Conservation (phyloP, 2,888 invertebrate genomes). For the Lagria hirta region DNA sequence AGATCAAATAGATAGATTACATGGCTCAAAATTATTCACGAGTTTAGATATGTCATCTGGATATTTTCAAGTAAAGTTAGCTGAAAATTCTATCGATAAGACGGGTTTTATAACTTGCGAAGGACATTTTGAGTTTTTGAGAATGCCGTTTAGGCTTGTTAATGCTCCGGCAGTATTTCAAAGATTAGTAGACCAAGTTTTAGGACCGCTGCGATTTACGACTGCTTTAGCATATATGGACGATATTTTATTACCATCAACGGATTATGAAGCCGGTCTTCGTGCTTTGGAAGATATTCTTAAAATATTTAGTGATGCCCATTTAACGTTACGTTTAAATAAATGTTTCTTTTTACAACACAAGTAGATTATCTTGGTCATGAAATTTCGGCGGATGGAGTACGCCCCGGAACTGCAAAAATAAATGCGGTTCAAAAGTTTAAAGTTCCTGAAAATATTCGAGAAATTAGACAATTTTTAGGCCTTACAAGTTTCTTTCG, state of each 20-base stretch:
- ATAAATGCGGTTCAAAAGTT: slow-evolving; percentile 4
- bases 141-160: slow-evolving; percentile 33
- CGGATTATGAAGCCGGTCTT: slow-evolving; percentile 14
- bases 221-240: slow-evolving; percentile 27
- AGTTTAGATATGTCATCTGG: slow-evolving; percentile 29
- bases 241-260: slow-evolving; percentile 25
- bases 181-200: slow-evolving; percentile 15
- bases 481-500: not conserved
- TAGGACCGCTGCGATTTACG: slow-evolving; percentile 10
- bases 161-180: slow-evolving; percentile 29
- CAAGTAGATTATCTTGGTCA: slow-evolving; percentile 8
- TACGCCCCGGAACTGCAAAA: slow-evolving; percentile 2
- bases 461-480: slow-evolving; percentile 1
- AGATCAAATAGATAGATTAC: slow-evolving; percentile 31
- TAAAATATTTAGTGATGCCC: not conserved
- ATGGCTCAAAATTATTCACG: slow-evolving; percentile 28
- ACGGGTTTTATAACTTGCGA: no score
- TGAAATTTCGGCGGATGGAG: slow-evolving; percentile 13
- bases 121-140: slow-evolving; percentile 30
- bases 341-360: slow-evolving; percentile 16
- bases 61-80: slow-evolving; percentile 29
- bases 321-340: slow-evolving; percentile 1
- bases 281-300: slow-evolving; percentile 7
- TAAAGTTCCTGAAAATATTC: not conserved
- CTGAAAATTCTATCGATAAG: slow-evolving; percentile 4